Evolutionary conservation across 1,140 invertebrate genomes (phyloP).

Genomic region (Sesamia nonagrioides): DNA sequence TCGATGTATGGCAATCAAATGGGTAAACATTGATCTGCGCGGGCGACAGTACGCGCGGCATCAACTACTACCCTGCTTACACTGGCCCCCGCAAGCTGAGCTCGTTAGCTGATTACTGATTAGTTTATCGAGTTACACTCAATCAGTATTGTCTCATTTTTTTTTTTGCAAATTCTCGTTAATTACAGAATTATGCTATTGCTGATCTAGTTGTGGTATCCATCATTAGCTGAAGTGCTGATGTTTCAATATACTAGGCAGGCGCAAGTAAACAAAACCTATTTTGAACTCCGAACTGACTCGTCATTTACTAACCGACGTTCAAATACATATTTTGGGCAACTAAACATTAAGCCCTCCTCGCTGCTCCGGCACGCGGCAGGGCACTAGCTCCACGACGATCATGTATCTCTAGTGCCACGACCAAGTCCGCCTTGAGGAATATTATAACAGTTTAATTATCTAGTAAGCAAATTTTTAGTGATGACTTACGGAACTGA

Average conservation of each 20-base stretch:
- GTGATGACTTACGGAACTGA: no score
- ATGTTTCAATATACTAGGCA: background rate
- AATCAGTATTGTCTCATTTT: slow-evolving; percentile 38
- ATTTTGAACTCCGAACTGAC: no score
- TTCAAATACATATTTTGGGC: no score
- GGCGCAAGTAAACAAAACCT: background rate
- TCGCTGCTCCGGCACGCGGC: no score
- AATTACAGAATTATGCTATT: background rate
- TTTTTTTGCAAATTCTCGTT: slow-evolving; percentile 7
- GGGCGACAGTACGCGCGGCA: slow-evolving; percentile 43
- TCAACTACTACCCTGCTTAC: slow-evolving; percentile 14
- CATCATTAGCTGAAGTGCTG: background rate
- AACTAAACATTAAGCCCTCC: no score
- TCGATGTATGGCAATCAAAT: slow-evolving; percentile 53
- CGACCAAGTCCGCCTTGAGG: no score
- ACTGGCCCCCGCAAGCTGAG: slow-evolving; percentile 27
- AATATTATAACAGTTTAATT: no score
- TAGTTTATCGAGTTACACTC: slow-evolving; percentile 45
- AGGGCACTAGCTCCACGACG: no score
- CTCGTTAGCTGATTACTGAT: slow-evolving; percentile 47
- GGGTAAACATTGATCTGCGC: slow-evolving; percentile 53
- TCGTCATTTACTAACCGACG: no score
- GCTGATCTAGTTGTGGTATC: background rate
- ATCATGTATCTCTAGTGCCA: no score
- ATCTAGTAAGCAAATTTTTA: no score